Conservation (phyloP, 1,140 invertebrate genomes). For the Aphelinus atriplicis region DNA sequence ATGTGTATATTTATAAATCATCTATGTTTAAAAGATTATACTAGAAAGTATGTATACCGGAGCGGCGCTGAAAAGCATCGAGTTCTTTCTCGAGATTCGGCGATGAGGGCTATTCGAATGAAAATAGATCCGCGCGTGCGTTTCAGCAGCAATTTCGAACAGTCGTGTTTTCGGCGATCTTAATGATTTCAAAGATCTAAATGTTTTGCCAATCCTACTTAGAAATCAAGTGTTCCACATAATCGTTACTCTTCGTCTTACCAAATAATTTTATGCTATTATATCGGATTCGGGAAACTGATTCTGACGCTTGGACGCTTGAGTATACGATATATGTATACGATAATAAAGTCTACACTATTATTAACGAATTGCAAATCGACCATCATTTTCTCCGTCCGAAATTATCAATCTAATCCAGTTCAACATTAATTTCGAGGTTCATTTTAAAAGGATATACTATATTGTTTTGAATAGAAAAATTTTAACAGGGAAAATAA, state of each 20-base stretch:
- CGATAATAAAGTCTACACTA: no score
- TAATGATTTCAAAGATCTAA: slow-evolving; percentile 12
- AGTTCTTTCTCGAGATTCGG: neutral
- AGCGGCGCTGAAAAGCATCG: slow-evolving; percentile 9
- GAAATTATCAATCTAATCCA: neutral
- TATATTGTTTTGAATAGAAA: no score
- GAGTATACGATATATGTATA: no score
- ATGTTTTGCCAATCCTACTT: slow-evolving; percentile 4
- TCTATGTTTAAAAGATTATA: no score
- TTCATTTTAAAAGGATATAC: no score
- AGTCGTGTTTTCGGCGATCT: slow-evolving; percentile 11
- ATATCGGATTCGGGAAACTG: no score
- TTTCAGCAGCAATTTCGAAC: neutral
- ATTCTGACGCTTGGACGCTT: no score
- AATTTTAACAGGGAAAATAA: no score
- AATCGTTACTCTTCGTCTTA: neutral
- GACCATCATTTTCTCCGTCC: neutral
- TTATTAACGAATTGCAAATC: no score
- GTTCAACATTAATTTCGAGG: no score
- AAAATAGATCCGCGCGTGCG: slow-evolving; percentile 21
- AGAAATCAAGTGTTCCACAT: slow-evolving; percentile 5
- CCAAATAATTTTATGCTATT: neutral
- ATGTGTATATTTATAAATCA: no score
- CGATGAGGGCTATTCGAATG: slow-evolving; percentile 9
- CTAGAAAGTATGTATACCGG: neutral